Conservation (phyloP, 2,797 vertebrate genomes). For the Thamnophis elegans region DNA sequence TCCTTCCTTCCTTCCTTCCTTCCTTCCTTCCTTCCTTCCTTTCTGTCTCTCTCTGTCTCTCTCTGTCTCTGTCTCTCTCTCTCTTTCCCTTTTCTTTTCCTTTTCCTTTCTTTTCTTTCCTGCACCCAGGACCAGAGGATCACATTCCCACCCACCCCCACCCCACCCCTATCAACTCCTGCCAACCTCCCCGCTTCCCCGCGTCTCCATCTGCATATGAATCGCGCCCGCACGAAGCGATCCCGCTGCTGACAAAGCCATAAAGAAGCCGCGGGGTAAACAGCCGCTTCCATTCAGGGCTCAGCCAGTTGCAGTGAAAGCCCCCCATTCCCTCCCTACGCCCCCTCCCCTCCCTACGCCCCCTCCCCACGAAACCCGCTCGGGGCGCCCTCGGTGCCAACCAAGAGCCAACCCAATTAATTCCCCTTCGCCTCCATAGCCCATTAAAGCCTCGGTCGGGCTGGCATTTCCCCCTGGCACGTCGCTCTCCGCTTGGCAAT, state of each 20-base stretch:
- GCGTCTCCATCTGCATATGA: background rate
- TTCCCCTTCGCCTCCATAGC: slow-evolving; percentile 68
- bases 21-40: no score
- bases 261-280: slow-evolving; percentile 53
- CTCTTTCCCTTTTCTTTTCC: no score
- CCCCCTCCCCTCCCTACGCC: no score
- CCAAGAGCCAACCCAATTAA: slow-evolving; percentile 70
- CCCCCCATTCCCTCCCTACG: no score
- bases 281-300: slow-evolving; percentile 1
- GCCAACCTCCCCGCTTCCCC: background rate
- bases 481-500: slow-evolving; percentile 70
- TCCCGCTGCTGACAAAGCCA: slow-evolving; percentile 29
- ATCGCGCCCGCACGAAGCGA: background rate
- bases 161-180: background rate
- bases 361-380: slow-evolving; percentile 47
- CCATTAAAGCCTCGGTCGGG: slow-evolving; percentile 63
- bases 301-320: slow-evolving; percentile 39
- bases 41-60: no score
- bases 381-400: slow-evolving; percentile 66
- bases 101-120: background rate
- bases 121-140: no score
- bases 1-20: no score
- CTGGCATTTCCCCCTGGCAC: slow-evolving; percentile 67
- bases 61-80: no score
- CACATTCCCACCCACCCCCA: no score